Evolutionary conservation across 2,888 invertebrate species (phyloP), one percentile per base, ranked within the genome.

Genomic region (Sinotaia quadrata): DNA sequence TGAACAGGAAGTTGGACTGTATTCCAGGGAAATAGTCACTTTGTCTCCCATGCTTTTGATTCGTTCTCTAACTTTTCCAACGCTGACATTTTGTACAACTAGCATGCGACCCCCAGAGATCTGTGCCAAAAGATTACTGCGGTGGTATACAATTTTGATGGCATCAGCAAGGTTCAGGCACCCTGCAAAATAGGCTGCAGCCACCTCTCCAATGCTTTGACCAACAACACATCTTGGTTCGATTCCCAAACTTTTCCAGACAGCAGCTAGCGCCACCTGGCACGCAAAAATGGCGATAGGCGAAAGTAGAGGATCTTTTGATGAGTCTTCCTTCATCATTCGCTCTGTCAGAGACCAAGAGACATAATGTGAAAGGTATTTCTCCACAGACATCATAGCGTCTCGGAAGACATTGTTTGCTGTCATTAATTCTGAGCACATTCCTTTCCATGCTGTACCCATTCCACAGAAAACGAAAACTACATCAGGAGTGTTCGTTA

Each of bases 391-490:
- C 34, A 66, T 5, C n/a, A 83, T 68, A 3, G 69, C 65, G 21
- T 72, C 60, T 33, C 68, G 56, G 60, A 83, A 83, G 0, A 74
- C 63, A 7, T 44, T 18, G 24, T 69, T 66, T 36, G 51, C 61
- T 18, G 37, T 18, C 59, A 81, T 71, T 41, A 82, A 29, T 47
- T 78, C 75, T 37, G 58, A 44, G 44, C 82, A 78, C 84, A 84
- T 84, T 10, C 81, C 81, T 8, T 60, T 52, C 82, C 82, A 83
- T 2, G 76, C 58, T 21, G 82, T 82, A 3, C 83, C 83, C 61
- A 82, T 81, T 1, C 84, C 83, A 72, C 80, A 76, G 61, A 77
- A 84, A 3, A 83, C 81, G 59, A 80, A 83, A 12, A 81, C 63
- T 4, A 79, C n/a, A 2, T 68, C 21, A 0, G 47, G 24, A 33